phyloP scores from a whole-genome alignment of 2,113 vertebrate genomes.

The Hylia prasina region DNA sequence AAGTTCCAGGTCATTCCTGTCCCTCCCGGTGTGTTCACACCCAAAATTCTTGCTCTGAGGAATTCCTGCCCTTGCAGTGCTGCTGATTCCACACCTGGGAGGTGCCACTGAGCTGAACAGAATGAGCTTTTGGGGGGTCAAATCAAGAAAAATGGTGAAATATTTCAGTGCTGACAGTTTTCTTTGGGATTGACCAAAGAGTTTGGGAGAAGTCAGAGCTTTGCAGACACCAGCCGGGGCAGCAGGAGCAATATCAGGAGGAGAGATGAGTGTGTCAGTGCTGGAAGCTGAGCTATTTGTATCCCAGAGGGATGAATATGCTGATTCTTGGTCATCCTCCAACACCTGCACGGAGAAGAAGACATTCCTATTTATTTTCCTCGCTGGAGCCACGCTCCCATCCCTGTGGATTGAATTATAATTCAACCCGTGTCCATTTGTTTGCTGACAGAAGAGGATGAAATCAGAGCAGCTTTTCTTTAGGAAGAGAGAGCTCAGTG shows the following conservation, averaged over 20 bases:
- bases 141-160: background rate
- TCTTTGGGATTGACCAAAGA: background rate
- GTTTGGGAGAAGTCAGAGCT: background rate
- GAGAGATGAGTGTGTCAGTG: background rate
- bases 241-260: background rate
- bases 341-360: background rate
- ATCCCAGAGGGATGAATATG: background rate
- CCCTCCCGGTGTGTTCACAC: background rate
- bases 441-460: background rate
- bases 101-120: background rate
- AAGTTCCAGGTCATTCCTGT: background rate
- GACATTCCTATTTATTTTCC: background rate
- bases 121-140: background rate
- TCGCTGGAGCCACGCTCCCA: background rate
- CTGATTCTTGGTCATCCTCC: background rate
- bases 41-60: background rate
- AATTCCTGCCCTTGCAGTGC: background rate
- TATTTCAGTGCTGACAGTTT: background rate
- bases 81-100: background rate
- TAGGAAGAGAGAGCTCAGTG: background rate
- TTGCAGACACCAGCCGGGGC: background rate
- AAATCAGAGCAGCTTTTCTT: background rate
- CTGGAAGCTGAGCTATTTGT: background rate
- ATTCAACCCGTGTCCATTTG: background rate
- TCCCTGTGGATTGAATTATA: background rate